Evolutionary conservation across 1,140 invertebrate species (phyloP).

Genomic region (Brachionus paranguensis): DNA sequence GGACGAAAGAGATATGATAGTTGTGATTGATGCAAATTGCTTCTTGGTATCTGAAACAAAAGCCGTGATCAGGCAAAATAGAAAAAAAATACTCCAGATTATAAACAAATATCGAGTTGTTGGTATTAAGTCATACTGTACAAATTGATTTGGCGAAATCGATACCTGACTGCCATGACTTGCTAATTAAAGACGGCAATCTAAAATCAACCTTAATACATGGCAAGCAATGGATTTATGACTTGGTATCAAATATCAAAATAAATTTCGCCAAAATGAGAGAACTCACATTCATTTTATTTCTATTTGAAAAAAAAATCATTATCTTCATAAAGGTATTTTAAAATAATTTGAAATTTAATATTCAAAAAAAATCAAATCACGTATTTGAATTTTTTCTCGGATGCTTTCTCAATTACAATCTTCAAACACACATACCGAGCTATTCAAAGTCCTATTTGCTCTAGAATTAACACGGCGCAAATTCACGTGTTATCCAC

Average conservation of each 20-base stretch:
- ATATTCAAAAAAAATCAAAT: slow-evolving; percentile 25
- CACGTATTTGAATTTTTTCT: slow-evolving; percentile 1
- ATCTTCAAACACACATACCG: not conserved
- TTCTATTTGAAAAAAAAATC: not conserved
- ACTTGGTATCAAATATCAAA: slow-evolving; percentile 28
- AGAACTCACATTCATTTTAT: slow-evolving; percentile 22
- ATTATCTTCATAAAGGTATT: slow-evolving; percentile 27
- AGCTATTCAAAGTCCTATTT: not conserved
- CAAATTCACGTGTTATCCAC: slow-evolving; percentile 21
- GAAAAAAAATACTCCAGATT: not conserved
- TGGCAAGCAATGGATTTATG: not conserved
- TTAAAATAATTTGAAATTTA: slow-evolving; percentile 38
- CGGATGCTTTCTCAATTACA: slow-evolving; percentile 1
- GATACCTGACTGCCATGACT: not conserved
- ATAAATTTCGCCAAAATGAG: not conserved
- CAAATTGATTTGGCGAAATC: slow-evolving; percentile 5
- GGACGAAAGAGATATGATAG: not conserved
- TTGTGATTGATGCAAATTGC: not conserved
- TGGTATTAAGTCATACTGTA: slow-evolving; percentile 18
- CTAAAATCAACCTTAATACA: not conserved
- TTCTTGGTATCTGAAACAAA: not conserved
- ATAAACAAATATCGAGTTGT: slow-evolving; percentile 8
- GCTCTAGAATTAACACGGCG: not conserved
- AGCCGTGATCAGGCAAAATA: not conserved
- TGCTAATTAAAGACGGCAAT: slow-evolving; percentile 34